These are phyloP conservation scores for Trachelus troglodyta DNA, from an alignment of 2,888 invertebrate species.

Conservation along the genomic window DNA sequence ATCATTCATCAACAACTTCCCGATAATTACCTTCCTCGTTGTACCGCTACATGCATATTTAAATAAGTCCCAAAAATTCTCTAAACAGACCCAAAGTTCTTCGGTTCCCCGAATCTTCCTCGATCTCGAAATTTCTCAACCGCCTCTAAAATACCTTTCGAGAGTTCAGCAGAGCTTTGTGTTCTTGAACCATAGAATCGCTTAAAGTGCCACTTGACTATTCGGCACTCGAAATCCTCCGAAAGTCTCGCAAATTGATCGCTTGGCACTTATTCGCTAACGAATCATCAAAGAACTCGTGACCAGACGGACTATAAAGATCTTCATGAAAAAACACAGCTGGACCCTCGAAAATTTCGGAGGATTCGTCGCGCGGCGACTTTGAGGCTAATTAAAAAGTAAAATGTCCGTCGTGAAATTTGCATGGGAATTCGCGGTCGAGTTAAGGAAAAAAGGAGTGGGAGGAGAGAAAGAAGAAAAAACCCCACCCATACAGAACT, in stretches of 20 bases:
- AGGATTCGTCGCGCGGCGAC: background rate
- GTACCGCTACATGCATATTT: background rate
- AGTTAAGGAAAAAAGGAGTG: background rate
- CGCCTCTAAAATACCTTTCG: background rate
- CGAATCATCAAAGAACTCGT: background rate
- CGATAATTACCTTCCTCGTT: background rate
- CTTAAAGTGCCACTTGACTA: background rate
- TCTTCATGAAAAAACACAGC: background rate
- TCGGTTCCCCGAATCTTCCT: background rate
- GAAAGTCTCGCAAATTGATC: background rate
- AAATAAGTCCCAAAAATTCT: background rate
- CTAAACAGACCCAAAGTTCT: background rate
- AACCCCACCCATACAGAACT: background rate
- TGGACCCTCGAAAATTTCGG: background rate
- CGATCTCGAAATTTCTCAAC: background rate
- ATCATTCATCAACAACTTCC: background rate
- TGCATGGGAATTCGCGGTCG: conserved; percentile 1
- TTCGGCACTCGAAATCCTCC: background rate
- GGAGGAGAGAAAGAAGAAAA: background rate
- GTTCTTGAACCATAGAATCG: background rate
- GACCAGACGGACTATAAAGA: background rate
- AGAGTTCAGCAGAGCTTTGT: background rate
- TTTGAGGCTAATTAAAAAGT: background rate
- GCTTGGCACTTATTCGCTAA: background rate
- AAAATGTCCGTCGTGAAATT: conserved; percentile 2